A percentile compares a stretch with the other conserved stretches of the same genome.
phyloP scores from a whole-genome alignment of 2,113 vertebrate genomes.

The Phalacrocorax aristotelis region DNA sequence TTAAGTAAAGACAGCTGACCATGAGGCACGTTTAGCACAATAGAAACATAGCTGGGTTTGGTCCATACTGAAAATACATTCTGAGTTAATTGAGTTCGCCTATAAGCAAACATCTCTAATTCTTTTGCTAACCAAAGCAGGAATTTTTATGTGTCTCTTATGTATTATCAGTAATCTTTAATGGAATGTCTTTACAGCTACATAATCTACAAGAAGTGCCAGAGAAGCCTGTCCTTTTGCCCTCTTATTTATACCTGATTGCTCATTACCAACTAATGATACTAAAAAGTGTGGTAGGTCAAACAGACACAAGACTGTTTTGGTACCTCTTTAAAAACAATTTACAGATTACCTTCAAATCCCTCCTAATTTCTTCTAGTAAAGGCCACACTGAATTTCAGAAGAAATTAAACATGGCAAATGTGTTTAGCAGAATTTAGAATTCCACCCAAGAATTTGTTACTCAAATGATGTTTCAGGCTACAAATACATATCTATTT shows the following conservation, averaged over 20 bases:
- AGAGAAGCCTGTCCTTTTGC: constrained; percentile 30
- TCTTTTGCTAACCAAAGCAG: constrained; percentile 19
- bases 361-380: background rate
- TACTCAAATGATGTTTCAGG: background rate
- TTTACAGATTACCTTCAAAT: background rate
- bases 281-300: constrained; percentile 20
- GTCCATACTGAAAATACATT: background rate
- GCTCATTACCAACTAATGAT: constrained; percentile 7
- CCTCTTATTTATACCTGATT: constrained; percentile 22
- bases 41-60: background rate
- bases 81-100: background rate
- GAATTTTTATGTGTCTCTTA: constrained; percentile 35
- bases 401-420: background rate
- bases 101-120: constrained; percentile 35
- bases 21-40: background rate
- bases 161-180: constrained; percentile 21
- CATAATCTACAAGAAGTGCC: background rate
- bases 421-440: background rate
- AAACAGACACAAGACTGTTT: background rate
- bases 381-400: background rate
- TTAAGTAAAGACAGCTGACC: background rate
- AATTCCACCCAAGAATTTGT: background rate
- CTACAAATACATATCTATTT: background rate
- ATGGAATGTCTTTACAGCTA: constrained; percentile 40
- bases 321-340: background rate